Percentiles rank a stretch among this genome's conserved stretches.
These are phyloP conservation scores for Hydriomena furcata DNA, from an alignment of 2,888 invertebrate species.

Conservation along the genomic window DNA sequence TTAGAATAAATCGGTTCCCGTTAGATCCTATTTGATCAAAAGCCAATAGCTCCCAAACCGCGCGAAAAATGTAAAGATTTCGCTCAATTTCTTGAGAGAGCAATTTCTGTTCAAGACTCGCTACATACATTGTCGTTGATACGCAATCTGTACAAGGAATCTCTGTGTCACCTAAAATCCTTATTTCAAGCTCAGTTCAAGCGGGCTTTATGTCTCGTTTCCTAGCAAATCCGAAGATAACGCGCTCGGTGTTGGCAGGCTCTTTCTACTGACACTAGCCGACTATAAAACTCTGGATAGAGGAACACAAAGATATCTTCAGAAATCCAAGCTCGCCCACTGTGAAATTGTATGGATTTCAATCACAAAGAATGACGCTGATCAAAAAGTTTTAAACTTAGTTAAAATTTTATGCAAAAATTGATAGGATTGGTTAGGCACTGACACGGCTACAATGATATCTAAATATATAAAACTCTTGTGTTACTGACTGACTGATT, in stretches of 20 bases:
- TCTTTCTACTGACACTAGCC: conserved; percentile 39
- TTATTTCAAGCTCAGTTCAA: conserved; percentile 54
- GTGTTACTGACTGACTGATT: too few species aligned
- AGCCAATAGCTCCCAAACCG: conserved; percentile 28
- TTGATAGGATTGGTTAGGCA: conserved; percentile 18
- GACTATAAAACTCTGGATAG: conserved; percentile 48
- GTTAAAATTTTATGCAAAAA: conserved; percentile 39
- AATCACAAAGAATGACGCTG: conserved; percentile 44
- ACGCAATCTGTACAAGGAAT: conserved; percentile 51
- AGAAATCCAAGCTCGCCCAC: conserved; percentile 52
- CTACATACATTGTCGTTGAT: conserved; percentile 43
- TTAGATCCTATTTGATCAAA: conserved; percentile 30
- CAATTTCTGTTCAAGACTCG: conserved; percentile 35
- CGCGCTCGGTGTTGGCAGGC: conserved; percentile 45
- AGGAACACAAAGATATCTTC: conserved; percentile 41
- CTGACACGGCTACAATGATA: conserved; percentile 12
- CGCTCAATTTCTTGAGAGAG: conserved; percentile 34
- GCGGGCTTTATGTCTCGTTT: conserved; percentile 63
- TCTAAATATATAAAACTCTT: too few species aligned
- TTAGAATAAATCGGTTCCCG: conserved; percentile 24
- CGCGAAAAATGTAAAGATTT: conserved; percentile 32
- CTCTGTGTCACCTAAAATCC: conserved; percentile 54
- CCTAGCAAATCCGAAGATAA: conserved; percentile 65
- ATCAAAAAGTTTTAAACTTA: conserved; percentile 42
- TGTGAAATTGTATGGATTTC: conserved; percentile 56